Percentiles rank a stretch among this genome's conserved stretches.
Evolutionary conservation across 2,888 invertebrate species (phyloP).

Genomic region (Ochropleura leucogaster): DNA sequence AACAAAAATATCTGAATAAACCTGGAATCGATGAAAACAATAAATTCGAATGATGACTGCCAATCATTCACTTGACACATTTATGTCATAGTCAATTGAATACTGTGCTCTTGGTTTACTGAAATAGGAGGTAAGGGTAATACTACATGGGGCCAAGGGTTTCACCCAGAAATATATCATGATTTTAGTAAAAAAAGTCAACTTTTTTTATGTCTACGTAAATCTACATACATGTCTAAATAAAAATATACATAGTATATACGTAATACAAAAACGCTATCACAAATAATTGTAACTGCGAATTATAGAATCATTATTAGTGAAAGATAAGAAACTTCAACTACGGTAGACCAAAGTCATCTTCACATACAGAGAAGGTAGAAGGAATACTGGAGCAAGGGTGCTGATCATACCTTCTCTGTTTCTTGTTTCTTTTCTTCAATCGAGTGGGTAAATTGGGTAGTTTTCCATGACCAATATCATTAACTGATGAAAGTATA

Average conservation of each 20-base stretch:
- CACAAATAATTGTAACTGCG: neutral
- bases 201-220: too few relatives aligned
- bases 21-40: neutral
- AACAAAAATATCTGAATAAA: neutral
- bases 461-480: neutral
- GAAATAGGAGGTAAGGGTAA: slow-evolving; percentile 6
- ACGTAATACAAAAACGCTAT: neutral
- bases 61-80: slow-evolving; percentile 12
- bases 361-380: too few relatives aligned
- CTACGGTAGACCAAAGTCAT: neutral
- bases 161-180: neutral
- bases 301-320: neutral
- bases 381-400: too few relatives aligned
- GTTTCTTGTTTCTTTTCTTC: too few relatives aligned
- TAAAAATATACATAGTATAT: too few relatives aligned
- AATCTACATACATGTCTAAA: too few relatives aligned
- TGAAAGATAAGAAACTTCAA: neutral
- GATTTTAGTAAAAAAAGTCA: neutral
- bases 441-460: too few relatives aligned
- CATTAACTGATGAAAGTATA: neutral
- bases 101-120: slow-evolving; percentile 2
- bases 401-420: too few relatives aligned
- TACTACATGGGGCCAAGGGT: slow-evolving; percentile 9
- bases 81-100: slow-evolving; percentile 9
- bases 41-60: slow-evolving; percentile 1